Percentiles rank a stretch among this genome's conserved stretches.
These are phyloP conservation scores for Phylloscopus trochiloides DNA, from an alignment of 2,113 vertebrate genomes.

Conservation along the genomic window DNA sequence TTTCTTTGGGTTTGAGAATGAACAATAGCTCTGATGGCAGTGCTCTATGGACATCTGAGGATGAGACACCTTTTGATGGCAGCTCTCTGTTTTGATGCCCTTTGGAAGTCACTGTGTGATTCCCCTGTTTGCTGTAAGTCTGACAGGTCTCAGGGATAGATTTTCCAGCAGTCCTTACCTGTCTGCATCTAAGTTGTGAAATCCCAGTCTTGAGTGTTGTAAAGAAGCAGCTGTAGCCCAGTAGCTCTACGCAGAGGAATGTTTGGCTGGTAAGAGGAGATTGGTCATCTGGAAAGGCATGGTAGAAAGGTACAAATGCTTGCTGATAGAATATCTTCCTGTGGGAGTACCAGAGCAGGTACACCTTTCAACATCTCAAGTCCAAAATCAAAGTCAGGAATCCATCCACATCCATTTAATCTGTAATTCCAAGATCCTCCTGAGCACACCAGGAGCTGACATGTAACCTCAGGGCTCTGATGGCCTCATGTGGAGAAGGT, in stretches of 20 bases:
- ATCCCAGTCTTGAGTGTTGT: background rate
- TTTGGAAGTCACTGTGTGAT: background rate
- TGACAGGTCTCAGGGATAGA: background rate
- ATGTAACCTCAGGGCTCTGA: conserved; percentile 24
- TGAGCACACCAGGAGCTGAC: background rate
- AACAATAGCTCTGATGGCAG: background rate
- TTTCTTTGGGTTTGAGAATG: background rate
- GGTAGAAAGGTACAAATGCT: background rate
- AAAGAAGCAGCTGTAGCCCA: background rate
- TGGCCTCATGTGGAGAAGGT: conserved; percentile 32
- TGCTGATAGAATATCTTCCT: background rate
- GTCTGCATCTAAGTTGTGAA: background rate
- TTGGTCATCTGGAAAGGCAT: background rate
- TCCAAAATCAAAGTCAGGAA: background rate
- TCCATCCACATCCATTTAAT: background rate
- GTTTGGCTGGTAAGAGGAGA: background rate
- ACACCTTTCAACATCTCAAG: background rate
- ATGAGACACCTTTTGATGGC: background rate
- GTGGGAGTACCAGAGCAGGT: background rate
- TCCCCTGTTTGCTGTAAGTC: background rate
- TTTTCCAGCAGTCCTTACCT: background rate
- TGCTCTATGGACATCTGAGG: background rate
- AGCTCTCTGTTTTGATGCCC: background rate
- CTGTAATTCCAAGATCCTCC: background rate
- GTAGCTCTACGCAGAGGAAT: background rate